phyloP scores from a whole-genome alignment of 2,888 invertebrate species.

The Euplexia lucipara region DNA sequence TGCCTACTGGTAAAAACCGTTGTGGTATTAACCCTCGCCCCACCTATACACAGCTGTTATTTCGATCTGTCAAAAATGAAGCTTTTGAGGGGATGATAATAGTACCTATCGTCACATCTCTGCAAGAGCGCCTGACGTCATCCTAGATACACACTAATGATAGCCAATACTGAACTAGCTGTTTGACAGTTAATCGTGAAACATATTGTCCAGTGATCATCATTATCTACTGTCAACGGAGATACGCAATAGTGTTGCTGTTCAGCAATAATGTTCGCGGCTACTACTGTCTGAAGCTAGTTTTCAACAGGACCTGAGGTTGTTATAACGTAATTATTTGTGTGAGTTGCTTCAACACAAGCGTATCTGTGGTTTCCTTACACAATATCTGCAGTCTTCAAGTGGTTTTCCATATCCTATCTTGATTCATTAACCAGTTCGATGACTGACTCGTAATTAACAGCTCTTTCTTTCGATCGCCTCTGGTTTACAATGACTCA shows the following conservation, averaged over 20 bases:
- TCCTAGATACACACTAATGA: too few species aligned
- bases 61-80: conserved; percentile 1
- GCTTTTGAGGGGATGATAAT: not conserved
- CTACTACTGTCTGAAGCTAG: too few species aligned
- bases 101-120: too few species aligned
- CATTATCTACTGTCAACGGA: too few species aligned
- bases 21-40: not conserved
- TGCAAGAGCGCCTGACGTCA: too few species aligned
- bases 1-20: conserved; percentile 12
- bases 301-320: too few species aligned
- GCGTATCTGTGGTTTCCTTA: conserved; percentile 3
- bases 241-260: too few species aligned
- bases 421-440: conserved; percentile 43
- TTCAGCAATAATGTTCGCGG: too few species aligned
- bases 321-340: too few species aligned
- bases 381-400: conserved; percentile 12
- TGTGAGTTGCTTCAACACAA: conserved; percentile 11
- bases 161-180: too few species aligned
- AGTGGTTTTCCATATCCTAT: conserved; percentile 25
- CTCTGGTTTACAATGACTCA: conserved; percentile 55
- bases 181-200: too few species aligned
- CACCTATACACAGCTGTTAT: not conserved
- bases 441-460: conserved; percentile 45
- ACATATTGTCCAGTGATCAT: too few species aligned
- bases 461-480: conserved; percentile 37